A percentile compares a stretch with the other conserved stretches of the same genome.
Evolutionary conservation across 92 coral and sea anemone genomes (phyloP).

Genomic region (Zoanthus solanderi): DNA sequence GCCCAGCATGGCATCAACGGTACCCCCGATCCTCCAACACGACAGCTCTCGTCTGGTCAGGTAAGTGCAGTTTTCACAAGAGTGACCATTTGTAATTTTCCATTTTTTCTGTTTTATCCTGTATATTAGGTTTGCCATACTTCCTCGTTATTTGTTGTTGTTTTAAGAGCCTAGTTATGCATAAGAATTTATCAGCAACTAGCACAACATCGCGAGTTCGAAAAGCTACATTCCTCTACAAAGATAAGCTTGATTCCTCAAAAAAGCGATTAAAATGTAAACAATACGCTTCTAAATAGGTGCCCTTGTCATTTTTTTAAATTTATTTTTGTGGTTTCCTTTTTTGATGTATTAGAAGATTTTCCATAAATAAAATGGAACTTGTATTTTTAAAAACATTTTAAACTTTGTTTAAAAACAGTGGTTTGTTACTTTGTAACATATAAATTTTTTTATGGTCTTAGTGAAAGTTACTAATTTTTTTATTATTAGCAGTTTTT

Average conservation of each 20-base stretch:
- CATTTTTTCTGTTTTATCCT: background rate
- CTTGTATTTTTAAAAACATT: background rate
- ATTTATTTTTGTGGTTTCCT: slow-evolving; percentile 1
- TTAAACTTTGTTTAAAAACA: background rate
- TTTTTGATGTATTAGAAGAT: too few relatives aligned
- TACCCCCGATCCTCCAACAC: slow-evolving; percentile 78
- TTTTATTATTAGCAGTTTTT: background rate
- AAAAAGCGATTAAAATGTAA: slow-evolving; percentile 8
- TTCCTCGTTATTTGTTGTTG: background rate
- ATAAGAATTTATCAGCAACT: background rate
- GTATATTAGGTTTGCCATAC: background rate
- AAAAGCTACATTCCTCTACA: slow-evolving; percentile 29
- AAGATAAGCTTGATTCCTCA: background rate
- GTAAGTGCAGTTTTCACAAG: slow-evolving; percentile 61
- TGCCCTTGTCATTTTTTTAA: background rate
- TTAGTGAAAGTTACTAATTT: background rate
- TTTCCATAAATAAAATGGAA: background rate
- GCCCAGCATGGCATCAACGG: slow-evolving; percentile 82
- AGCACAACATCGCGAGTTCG: background rate
- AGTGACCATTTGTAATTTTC: background rate
- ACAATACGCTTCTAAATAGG: background rate
- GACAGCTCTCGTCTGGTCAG: slow-evolving; percentile 80
- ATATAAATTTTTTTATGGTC: background rate
- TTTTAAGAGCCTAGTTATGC: slow-evolving; percentile 5
- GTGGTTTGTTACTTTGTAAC: background rate